A percentile compares a stretch with the other conserved stretches of the same genome.
These are phyloP conservation scores for Rhynchonycteris naso DNA, from an alignment of 2,797 vertebrate genomes.

Conservation along the genomic window DNA sequence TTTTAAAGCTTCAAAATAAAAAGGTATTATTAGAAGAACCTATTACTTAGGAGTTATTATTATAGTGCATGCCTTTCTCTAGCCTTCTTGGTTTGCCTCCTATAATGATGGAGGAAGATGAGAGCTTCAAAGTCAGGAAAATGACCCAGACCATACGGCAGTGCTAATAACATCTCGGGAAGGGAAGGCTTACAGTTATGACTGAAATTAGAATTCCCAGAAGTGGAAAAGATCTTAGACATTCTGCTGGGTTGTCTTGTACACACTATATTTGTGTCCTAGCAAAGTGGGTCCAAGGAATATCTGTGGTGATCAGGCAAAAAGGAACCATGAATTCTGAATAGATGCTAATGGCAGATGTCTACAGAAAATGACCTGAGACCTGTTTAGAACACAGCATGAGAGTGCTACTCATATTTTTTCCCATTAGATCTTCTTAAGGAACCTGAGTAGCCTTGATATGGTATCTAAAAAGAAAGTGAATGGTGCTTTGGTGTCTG, in stretches of 20 bases:
- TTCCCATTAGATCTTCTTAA: constrained; percentile 66
- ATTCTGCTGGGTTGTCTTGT: constrained; percentile 32
- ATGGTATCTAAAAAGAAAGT: constrained; percentile 74
- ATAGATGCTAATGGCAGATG: not conserved
- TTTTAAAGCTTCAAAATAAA: constrained; percentile 16
- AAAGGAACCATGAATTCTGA: not conserved
- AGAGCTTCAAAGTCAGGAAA: constrained; percentile 6
- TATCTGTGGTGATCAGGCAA: not conserved
- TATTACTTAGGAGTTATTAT: constrained; percentile 22
- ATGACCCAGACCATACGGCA: not conserved
- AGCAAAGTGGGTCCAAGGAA: constrained; percentile 41
- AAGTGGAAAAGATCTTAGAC: constrained; percentile 21
- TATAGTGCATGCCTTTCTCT: not conserved
- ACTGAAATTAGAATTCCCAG: constrained; percentile 46
- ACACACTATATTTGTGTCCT: not conserved
- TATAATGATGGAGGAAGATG: constrained; percentile 9
- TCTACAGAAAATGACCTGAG: constrained; percentile 7
- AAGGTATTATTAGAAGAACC: constrained; percentile 10
- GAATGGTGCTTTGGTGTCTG: constrained; percentile 48
- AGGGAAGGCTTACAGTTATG: constrained; percentile 14
- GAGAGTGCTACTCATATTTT: constrained; percentile 66
- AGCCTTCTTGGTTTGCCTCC: constrained; percentile 24
- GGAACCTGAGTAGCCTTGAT: constrained; percentile 56
- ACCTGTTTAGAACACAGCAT: constrained; percentile 2
- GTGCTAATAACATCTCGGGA: constrained; percentile 15